These are phyloP conservation scores for Copidosoma aretas DNA, from an alignment of 2,888 invertebrate genomes.

Conservation along the genomic window DNA sequence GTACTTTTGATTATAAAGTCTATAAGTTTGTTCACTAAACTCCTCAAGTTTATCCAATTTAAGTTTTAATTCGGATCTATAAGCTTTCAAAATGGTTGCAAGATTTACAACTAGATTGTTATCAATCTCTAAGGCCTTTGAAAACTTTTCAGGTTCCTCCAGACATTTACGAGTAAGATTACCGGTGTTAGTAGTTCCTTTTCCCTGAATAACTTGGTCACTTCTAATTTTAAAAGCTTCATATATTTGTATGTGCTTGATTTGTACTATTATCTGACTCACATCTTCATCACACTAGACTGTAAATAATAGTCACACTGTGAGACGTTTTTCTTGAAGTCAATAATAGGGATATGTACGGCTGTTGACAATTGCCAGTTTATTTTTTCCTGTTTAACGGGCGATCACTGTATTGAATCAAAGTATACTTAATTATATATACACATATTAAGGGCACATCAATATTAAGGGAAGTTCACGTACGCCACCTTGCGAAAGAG, in stretches of 20 bases:
- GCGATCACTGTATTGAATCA: no score
- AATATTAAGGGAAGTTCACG: no score
- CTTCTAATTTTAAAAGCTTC: background rate
- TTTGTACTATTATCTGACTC: no score
- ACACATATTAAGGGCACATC: no score
- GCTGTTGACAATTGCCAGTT: no score
- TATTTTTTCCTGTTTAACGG: no score
- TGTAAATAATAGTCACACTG: no score
- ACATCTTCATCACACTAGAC: no score
- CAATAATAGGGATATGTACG: no score
- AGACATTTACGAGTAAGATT: background rate
- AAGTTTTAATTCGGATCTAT: slow-evolving; percentile 2
- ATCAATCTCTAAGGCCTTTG: slow-evolving; percentile 1
- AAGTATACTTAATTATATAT: no score
- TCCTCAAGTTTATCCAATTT: slow-evolving; percentile 1
- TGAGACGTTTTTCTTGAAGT: no score
- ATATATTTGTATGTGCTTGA: background rate
- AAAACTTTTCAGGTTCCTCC: slow-evolving; percentile 1
- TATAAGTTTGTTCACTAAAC: slow-evolving; percentile 1
- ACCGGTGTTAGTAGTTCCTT: background rate
- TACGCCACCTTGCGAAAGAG: no score
- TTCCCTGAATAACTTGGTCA: background rate
- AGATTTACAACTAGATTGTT: background rate
- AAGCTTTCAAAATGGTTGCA: background rate
- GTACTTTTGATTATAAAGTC: background rate